phyloP scores from a whole-genome alignment of 2,888 invertebrate species.

The Cerceris ruficornis region DNA sequence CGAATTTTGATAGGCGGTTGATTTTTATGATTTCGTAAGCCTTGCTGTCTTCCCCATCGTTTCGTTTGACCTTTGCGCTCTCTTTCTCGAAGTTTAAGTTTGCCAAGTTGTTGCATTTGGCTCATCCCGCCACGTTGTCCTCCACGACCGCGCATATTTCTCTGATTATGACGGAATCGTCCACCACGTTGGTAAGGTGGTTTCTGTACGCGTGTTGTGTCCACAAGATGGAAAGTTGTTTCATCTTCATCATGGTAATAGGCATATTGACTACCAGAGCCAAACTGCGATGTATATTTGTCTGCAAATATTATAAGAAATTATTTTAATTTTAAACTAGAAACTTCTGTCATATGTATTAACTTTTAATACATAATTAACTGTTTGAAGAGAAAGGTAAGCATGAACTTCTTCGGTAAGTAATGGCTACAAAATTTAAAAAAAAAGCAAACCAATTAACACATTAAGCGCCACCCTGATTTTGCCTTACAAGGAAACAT shows the following conservation, averaged over 20 bases:
- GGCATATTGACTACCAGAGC: conserved; percentile 97
- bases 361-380: too few relatives aligned
- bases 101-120: conserved; percentile 92
- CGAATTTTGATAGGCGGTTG: conserved; percentile 94
- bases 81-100: conserved; percentile 90
- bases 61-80: conserved; percentile 89
- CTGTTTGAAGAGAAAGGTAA: too few relatives aligned
- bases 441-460: too few relatives aligned
- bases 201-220: conserved; percentile 94
- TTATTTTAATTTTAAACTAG: too few relatives aligned
- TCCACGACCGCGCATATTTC: conserved; percentile 88
- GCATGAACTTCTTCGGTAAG: too few relatives aligned
- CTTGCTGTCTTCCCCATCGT: conserved; percentile 92
- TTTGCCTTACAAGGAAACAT: too few relatives aligned
- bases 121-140: conserved; percentile 86
- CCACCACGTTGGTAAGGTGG: conserved; percentile 96
- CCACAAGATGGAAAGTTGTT: conserved; percentile 98
- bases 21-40: conserved; percentile 84
- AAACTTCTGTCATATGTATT: too few relatives aligned
- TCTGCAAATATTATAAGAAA: conserved; percentile 82
- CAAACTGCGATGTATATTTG: conserved; percentile 96
- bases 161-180: conserved; percentile 91
- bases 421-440: too few relatives aligned
- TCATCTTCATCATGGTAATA: conserved; percentile 99
- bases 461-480: too few relatives aligned